Percentiles rank a stretch among this genome's conserved stretches.
phyloP scores from a whole-genome alignment of 2,888 invertebrate genomes.

The Orthosia gracilis region DNA sequence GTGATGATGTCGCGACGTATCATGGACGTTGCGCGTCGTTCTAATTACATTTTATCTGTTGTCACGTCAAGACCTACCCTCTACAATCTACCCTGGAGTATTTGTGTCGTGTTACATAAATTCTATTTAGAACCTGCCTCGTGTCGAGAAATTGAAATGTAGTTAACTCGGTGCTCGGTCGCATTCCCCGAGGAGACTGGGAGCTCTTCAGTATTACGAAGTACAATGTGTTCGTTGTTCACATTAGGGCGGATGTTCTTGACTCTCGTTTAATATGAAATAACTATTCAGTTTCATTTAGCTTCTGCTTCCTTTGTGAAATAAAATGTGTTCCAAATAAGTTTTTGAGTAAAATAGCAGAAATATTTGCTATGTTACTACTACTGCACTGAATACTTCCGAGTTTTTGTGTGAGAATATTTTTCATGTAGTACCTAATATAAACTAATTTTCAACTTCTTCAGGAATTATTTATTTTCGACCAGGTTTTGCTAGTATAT shows the following conservation, averaged over 20 bases:
- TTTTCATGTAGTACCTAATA: no score
- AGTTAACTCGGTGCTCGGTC: conserved; percentile 46
- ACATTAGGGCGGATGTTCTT: conserved; percentile 14
- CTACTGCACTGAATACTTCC: no score
- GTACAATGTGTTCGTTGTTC: conserved; percentile 42
- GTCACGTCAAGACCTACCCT: conserved; percentile 24
- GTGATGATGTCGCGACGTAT: no score
- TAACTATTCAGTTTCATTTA: conserved; percentile 26
- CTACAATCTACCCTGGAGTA: conserved; percentile 11
- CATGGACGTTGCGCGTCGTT: no score
- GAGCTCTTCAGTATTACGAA: conserved; percentile 33
- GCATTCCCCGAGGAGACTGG: conserved; percentile 43
- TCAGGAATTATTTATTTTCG: no score
- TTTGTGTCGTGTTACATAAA: conserved; percentile 38
- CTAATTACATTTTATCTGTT: conserved; percentile 46
- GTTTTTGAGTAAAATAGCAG: background rate
- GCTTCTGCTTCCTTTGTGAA: conserved; percentile 18
- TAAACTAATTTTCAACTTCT: no score
- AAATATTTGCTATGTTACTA: background rate
- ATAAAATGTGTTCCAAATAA: background rate
- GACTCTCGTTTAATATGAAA: conserved; percentile 17
- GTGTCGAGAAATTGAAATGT: conserved; percentile 57
- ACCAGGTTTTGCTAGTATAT: no score
- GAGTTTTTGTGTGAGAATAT: no score
- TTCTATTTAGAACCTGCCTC: conserved; percentile 46